These are phyloP conservation scores for Podilymbus podiceps DNA, from an alignment of 2,113 vertebrate species.

Conservation along the genomic window DNA sequence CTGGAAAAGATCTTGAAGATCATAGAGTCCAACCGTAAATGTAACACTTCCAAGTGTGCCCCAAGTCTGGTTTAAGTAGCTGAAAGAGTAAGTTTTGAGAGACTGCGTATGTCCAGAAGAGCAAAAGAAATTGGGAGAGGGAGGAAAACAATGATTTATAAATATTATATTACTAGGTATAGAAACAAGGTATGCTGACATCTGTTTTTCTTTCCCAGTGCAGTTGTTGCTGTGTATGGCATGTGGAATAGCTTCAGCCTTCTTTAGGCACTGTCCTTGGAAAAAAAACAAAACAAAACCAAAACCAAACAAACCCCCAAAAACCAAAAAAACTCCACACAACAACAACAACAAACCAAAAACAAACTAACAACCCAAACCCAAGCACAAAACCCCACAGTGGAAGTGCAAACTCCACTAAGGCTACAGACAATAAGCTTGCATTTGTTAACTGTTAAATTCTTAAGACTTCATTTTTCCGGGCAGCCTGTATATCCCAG, in stretches of 20 bases:
- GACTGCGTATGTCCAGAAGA: neutral
- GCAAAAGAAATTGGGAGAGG: neutral
- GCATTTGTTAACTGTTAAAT: neutral
- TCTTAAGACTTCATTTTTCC: neutral
- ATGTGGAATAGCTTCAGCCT: neutral
- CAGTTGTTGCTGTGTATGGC: neutral
- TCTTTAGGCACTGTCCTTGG: neutral
- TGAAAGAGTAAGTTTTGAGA: neutral
- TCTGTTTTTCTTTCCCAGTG: constrained; percentile 24
- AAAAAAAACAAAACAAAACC: no score
- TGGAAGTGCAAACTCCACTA: neutral
- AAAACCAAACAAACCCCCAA: neutral
- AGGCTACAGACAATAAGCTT: neutral
- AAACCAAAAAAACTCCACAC: neutral
- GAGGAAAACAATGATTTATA: neutral
- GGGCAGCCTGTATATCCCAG: neutral
- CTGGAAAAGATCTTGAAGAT: neutral
- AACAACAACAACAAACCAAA: no score
- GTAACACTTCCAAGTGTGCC: neutral
- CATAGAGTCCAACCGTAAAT: neutral
- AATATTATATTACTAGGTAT: constrained; percentile 20
- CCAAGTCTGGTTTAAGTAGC: neutral
- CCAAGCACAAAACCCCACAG: neutral
- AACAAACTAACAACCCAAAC: neutral
- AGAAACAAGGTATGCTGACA: constrained; percentile 34